These are phyloP conservation scores for Epiperipatus broadwayi DNA, from an alignment of 2,888 invertebrate genomes.

Conservation along the genomic window DNA sequence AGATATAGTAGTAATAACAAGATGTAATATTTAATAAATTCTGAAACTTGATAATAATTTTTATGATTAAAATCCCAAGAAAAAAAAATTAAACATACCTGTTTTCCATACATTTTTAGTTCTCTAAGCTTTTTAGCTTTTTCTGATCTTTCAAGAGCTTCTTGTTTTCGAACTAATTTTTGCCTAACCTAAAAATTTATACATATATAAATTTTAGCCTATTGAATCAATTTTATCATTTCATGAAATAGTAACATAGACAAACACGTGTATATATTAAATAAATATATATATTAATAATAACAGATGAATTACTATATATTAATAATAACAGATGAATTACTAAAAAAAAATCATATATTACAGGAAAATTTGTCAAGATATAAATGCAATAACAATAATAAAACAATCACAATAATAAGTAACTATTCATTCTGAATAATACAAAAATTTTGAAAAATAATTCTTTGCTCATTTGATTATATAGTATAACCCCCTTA, in stretches of 20 bases:
- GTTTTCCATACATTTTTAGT: slow-evolving; percentile 78
- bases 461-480: no score
- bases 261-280: not conserved
- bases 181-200: slow-evolving; percentile 45
- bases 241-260: not conserved
- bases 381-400: no score
- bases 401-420: no score
- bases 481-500: no score
- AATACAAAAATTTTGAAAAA: no score
- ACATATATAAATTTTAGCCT: slow-evolving; percentile 5
- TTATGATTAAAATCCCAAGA: not conserved
- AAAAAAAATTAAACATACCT: slow-evolving; percentile 28
- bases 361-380: no score
- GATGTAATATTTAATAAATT: no score
- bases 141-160: slow-evolving; percentile 64
- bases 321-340: no score
- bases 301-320: no score
- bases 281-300: not conserved
- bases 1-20: no score
- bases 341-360: no score
- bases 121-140: slow-evolving; percentile 70
- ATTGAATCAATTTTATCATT: not conserved
- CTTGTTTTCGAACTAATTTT: slow-evolving; percentile 61
- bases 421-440: no score
- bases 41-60: slow-evolving; percentile 1